These are phyloP conservation scores for Heliangelus exortis DNA, from an alignment of 2,797 vertebrate genomes.

Conservation along the genomic window DNA sequence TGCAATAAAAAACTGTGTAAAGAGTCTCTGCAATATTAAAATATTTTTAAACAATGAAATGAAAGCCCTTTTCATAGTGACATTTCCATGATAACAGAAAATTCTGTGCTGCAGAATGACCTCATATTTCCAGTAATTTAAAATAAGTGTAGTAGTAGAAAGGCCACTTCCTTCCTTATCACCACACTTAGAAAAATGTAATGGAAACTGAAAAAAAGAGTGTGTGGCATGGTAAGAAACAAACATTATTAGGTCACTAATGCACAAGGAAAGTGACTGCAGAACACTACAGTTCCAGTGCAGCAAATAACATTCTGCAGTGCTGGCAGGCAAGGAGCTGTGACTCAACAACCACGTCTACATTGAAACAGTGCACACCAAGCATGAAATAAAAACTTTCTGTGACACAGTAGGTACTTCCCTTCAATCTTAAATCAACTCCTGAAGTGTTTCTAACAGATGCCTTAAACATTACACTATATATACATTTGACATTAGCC, in stretches of 20 bases:
- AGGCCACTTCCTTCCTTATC: background rate
- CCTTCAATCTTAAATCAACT: background rate
- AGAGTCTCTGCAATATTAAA: background rate
- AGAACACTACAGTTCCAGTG: background rate
- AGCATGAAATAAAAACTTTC: background rate
- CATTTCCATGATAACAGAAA: background rate
- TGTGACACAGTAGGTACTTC: background rate
- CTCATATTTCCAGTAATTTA: background rate
- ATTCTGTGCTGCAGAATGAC: background rate
- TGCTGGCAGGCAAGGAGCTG: slow-evolving; percentile 35
- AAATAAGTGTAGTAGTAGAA: background rate
- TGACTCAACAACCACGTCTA: slow-evolving; percentile 59
- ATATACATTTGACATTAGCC: background rate
- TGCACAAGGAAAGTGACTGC: background rate
- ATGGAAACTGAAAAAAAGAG: background rate
- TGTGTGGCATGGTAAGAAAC: background rate
- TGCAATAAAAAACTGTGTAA: too few species aligned
- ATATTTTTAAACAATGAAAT: background rate
- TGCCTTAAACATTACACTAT: background rate
- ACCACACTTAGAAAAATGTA: background rate
- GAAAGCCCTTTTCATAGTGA: background rate
- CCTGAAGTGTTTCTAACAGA: background rate
- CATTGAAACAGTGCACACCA: background rate
- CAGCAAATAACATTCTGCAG: slow-evolving; percentile 43
- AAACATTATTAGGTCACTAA: background rate